Conservation (phyloP, 2,113 vertebrate species). For the Nibea coibor region DNA sequence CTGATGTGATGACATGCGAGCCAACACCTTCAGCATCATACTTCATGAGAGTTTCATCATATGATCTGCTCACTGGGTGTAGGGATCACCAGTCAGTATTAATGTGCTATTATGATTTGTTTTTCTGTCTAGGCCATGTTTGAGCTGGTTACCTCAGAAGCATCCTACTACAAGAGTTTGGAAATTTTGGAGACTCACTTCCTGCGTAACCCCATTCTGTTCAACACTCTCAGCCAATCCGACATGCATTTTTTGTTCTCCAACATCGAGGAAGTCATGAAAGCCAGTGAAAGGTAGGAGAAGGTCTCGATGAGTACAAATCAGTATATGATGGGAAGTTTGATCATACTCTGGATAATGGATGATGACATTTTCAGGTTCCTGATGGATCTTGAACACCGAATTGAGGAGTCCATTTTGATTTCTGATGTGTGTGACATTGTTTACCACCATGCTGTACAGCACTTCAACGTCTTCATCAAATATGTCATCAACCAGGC, state of each 20-base stretch:
- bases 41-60: not conserved
- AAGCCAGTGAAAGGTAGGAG: constrained; percentile 93
- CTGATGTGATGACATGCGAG: too few relatives aligned
- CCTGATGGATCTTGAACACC: constrained; percentile 93
- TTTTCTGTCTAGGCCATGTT: constrained; percentile 91
- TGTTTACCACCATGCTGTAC: constrained; percentile 87
- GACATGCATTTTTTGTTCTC: constrained; percentile 98
- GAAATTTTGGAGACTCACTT: constrained; percentile 94
- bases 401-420: constrained; percentile 92
- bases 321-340: not conserved
- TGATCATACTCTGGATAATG: not conserved
- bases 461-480: constrained; percentile 92
- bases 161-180: constrained; percentile 97
- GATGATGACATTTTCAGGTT: constrained; percentile 82
- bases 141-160: constrained; percentile 95
- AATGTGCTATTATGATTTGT: constrained; percentile 8
- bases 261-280: constrained; percentile 95
- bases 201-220: constrained; percentile 88
- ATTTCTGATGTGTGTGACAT: constrained; percentile 97
- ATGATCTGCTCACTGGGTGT: not conserved
- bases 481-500: constrained; percentile 97
- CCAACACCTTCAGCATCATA: too few relatives aligned
- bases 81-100: not conserved
- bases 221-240: constrained; percentile 90
- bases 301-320: not conserved